Evolutionary conservation across 2,888 invertebrate species (phyloP), one percentile per base, ranked within the genome.

Genomic region (Polyommatus icarus): DNA sequence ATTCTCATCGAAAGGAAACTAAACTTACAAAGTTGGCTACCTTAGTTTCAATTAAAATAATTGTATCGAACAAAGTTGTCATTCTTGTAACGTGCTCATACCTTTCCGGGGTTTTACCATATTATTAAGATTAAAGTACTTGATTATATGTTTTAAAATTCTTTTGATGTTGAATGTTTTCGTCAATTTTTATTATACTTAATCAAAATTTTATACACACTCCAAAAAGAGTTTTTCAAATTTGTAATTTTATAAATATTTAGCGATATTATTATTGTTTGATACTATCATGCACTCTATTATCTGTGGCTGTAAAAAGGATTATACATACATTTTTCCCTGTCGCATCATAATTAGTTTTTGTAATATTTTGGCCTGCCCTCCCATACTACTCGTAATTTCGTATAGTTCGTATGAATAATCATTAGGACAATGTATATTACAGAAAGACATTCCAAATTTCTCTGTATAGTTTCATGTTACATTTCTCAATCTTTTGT

Each of bases 171-270:
- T 73, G 10, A 50, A 32, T 29, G 3, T 54, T 20, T 24, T 40
- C 72, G 54, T 75, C 75, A 75, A 67, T 67, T 20, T 50, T 75
- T 40, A 40, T 10, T 61, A 24, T 29, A n/a, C n/a, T n/a, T n/a
- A 1, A 29, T 75, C 75, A 75, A 75, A 54, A 46, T 46, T 73
- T 73, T 73, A 24, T 75, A 50, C 75, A 24, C 50, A 50, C 75
- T 24, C 1, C 6, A 50, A 50, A 24, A 24, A 29, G 24, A 29
- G 46, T 50, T 75, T 75, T 75, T 54, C 50, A 75, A 50, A 75
- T 75, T 54, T 75, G 75, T 75, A 75, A 75, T 50, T 75, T 75
- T 75, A 75, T 75, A 75, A 75, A 46, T 75, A 75, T 75, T 75
- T 24, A 50, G 75, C 54, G 29, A 54, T 75, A 8, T 75, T 20